phyloP scores from a whole-genome alignment of 2,797 vertebrate genomes.

The Serranus cabrilla region DNA sequence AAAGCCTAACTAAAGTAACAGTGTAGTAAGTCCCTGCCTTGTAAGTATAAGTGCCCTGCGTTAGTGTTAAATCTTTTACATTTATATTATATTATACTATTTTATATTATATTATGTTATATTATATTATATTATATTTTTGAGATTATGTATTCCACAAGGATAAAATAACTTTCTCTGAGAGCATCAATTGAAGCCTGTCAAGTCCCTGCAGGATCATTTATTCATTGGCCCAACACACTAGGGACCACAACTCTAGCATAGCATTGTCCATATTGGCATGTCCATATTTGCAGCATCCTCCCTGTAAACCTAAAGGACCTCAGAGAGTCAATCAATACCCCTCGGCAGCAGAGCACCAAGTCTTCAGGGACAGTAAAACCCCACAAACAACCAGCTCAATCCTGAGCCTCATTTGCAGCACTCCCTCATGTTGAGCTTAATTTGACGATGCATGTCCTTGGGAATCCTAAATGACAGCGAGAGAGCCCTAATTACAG shows the following conservation, averaged over 20 bases:
- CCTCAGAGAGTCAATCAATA: constrained; percentile 40
- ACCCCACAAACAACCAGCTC: constrained; percentile 22
- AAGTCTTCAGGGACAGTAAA: constrained; percentile 11
- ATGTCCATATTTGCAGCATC: constrained; percentile 9
- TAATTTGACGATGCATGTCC: constrained; percentile 31
- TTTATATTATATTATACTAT: too few relatives aligned
- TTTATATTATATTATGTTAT: too few relatives aligned
- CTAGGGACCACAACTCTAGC: constrained; percentile 12
- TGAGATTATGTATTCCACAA: constrained; percentile 18
- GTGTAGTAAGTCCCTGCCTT: not conserved
- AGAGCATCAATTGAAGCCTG: constrained; percentile 20
- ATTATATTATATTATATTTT: too few relatives aligned
- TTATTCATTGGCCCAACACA: constrained; percentile 18
- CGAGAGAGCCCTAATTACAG: constrained; percentile 41
- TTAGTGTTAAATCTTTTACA: not conserved
- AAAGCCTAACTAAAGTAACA: not conserved
- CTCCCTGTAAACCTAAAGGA: constrained; percentile 27
- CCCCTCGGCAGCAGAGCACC: constrained; percentile 14
- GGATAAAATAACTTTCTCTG: constrained; percentile 18
- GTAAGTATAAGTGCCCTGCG: not conserved
- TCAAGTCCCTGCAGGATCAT: constrained; percentile 26
- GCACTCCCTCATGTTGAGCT: constrained; percentile 21
- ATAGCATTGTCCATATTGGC: constrained; percentile 14
- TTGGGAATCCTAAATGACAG: constrained; percentile 36
- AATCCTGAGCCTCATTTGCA: constrained; percentile 28